These are phyloP conservation scores for Blera fallax DNA, from an alignment of 2,888 invertebrate genomes.

Conservation along the genomic window DNA sequence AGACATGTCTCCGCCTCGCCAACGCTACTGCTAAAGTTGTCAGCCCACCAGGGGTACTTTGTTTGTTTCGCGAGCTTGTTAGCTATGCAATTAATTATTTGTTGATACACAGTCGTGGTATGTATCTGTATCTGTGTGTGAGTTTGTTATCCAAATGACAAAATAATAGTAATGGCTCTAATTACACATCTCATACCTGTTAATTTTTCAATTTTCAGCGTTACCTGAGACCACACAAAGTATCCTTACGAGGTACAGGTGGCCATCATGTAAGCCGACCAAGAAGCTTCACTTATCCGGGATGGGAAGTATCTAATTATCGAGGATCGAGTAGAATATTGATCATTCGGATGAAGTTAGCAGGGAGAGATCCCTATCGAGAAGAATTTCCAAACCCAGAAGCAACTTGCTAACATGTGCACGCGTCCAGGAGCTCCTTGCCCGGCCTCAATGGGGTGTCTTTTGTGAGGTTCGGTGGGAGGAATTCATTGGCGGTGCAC, in stretches of 20 bases:
- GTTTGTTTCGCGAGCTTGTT: constrained; percentile 66
- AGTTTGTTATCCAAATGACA: constrained; percentile 63
- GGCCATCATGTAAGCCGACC: constrained; percentile 38
- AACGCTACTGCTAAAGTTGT: constrained; percentile 40
- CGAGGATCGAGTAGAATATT: constrained; percentile 52
- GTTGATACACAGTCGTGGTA: background rate
- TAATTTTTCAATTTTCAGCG: constrained; percentile 67
- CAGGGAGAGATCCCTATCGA: constrained; percentile 35
- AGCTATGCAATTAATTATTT: constrained; percentile 56
- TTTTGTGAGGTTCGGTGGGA: background rate
- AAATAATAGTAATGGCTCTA: constrained; percentile 72
- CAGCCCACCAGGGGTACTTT: constrained; percentile 62
- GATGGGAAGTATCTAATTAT: constrained; percentile 59
- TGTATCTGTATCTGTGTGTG: background rate
- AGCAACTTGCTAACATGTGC: constrained; percentile 63
- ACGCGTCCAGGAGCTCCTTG: constrained; percentile 23
- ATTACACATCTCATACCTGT: constrained; percentile 61
- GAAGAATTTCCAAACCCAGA: constrained; percentile 43
- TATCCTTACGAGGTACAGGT: constrained; percentile 56
- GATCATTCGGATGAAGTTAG: constrained; percentile 45
- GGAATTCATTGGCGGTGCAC: constrained; percentile 6
- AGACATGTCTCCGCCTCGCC: constrained; percentile 65
- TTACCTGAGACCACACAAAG: constrained; percentile 64
- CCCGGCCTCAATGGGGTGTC: constrained; percentile 44
- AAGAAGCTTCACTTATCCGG: background rate